These are phyloP conservation scores for Halocynthia roretzi DNA, from an alignment of 23 tunicate species.

Conservation along the genomic window DNA sequence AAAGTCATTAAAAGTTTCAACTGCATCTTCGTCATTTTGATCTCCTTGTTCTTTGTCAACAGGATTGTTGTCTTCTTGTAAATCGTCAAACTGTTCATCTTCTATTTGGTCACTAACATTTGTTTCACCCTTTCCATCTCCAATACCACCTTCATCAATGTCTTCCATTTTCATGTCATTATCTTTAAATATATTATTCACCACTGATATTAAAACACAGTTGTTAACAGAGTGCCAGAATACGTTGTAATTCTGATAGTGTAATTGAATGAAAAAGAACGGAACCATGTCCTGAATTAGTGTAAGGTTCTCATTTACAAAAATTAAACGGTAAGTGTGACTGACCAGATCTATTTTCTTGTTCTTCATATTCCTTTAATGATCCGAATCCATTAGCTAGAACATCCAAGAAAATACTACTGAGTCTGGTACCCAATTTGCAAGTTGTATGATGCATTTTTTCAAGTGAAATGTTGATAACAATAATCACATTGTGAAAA, in stretches of 20 bases:
- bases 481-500: no score
- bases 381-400: constrained; percentile 64
- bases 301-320: no score
- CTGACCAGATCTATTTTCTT: background rate
- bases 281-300: no score
- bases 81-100: constrained; percentile 35
- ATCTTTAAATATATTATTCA: no score
- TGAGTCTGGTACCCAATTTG: constrained; percentile 35
- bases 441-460: constrained; percentile 28
- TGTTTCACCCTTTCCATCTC: constrained; percentile 84
- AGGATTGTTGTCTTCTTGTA: constrained; percentile 52
- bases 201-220: no score
- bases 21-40: constrained; percentile 55
- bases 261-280: no score
- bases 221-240: no score
- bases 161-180: constrained; percentile 51
- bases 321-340: no score
- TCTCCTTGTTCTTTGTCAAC: constrained; percentile 43
- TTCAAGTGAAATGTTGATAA: no score
- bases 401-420: constrained; percentile 35
- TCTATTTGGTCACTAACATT: constrained; percentile 96
- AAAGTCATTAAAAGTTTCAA: constrained; percentile 80
- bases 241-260: no score
- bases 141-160: constrained; percentile 60
- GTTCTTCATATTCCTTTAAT: constrained; percentile 59